Percentiles rank a stretch among this genome's conserved stretches.
Evolutionary conservation across 2,797 vertebrate species (phyloP).

Genomic region (Rallus crepitans): DNA sequence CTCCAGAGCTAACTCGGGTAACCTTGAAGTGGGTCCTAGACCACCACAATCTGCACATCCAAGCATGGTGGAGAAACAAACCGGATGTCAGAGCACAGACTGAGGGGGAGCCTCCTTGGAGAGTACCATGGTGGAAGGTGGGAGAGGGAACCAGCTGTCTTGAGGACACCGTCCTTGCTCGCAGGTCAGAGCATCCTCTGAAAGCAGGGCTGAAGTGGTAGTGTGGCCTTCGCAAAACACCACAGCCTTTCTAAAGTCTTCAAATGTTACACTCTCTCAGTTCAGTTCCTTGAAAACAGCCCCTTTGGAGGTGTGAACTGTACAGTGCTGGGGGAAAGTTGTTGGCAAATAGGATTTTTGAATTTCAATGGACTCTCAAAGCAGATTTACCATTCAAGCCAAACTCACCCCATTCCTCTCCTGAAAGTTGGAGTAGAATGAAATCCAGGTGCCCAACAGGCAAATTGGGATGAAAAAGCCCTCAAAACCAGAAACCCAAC

Average conservation of each 20-base stretch:
- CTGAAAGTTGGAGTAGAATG: not conserved
- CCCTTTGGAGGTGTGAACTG: not conserved
- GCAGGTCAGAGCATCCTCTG: not conserved
- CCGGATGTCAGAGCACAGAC: not conserved
- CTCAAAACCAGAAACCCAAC: not conserved
- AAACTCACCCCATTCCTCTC: not conserved
- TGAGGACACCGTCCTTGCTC: not conserved
- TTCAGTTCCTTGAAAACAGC: not conserved
- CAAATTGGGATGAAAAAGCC: not conserved
- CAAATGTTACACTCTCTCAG: not conserved
- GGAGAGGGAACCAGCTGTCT: not conserved
- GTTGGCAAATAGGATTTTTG: not conserved
- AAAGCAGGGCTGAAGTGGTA: not conserved
- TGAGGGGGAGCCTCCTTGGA: not conserved
- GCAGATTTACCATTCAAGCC: not conserved
- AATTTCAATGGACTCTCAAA: conserved; percentile 25
- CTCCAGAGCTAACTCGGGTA: not conserved
- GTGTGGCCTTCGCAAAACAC: not conserved
- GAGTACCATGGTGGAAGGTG: not conserved
- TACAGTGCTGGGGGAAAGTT: not conserved
- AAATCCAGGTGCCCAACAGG: not conserved
- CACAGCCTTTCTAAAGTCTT: not conserved
- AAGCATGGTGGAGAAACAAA: not conserved
- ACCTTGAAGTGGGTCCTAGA: not conserved
- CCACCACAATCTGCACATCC: not conserved